Evolutionary conservation across 2,888 invertebrate species (phyloP), one percentile per base, ranked within the genome.

Genomic region (Athrips mouffetella): DNA sequence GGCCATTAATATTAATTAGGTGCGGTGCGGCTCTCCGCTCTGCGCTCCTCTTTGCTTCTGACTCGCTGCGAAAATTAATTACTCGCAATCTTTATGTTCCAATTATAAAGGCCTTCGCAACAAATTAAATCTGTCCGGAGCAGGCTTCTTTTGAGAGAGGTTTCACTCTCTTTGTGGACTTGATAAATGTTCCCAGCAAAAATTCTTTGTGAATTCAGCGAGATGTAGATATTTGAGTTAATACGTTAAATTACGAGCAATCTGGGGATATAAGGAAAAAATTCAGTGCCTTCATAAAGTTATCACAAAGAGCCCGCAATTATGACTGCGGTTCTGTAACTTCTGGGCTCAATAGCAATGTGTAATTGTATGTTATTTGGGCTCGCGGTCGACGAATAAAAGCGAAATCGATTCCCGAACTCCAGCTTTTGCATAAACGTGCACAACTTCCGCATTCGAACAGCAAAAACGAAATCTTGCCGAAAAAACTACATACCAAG

Each of bases 21-120:
- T 74, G 76, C 71, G 74, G 73, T 72, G 33, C 23, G 18, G 21
- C 45, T 27, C 45, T 35, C 58, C 56, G 54, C 73, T 65, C 69
- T 65, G 67, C 70, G 67, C 75, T 78, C 80, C 80, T 82, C 83
- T 80, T 84, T 86, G 88, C 87, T 86, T 77, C 81, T 85, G 88
- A 88, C 88, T 88, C 84, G 80, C 84, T 81, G 85, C 83, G 79
- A 88, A 88, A 88, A 88, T 88, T 88, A 88, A 88, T 88, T 88
- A 88, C 87, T 88, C 85, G 75, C 86, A 87, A 88, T 88, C 88
- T 88, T 88, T 88, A 88, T 88, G 84, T 87, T 88, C 87, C 87
- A 88, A 88, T 88, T 88, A 88, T 87, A 87, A 88, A 88, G 79
- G 87, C 87, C 88, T 88, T 88, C 82, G 88, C 85, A 85, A 88